Conservation (phyloP, 2,113 vertebrate species). For the Urocynchramus pylzowi region DNA sequence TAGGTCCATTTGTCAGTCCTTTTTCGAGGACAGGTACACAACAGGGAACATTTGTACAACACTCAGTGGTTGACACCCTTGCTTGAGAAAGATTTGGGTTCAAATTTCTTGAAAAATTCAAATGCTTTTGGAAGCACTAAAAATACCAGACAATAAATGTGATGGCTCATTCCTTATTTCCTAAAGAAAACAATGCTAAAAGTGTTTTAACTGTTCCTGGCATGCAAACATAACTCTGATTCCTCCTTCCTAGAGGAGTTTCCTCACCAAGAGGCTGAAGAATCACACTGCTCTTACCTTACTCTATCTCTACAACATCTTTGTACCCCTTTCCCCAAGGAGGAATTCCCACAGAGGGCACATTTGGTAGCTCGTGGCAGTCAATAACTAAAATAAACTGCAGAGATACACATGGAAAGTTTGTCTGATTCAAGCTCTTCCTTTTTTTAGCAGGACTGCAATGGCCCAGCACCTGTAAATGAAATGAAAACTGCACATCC, state of each 20-base stretch:
- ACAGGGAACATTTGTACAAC: no score
- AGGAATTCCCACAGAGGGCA: neutral
- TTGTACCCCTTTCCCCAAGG: neutral
- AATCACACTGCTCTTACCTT: neutral
- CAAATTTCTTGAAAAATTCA: neutral
- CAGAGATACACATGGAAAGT: neutral
- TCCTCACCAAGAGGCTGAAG: neutral
- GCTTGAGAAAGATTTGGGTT: neutral
- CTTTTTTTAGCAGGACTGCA: neutral
- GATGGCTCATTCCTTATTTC: neutral
- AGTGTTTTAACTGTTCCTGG: neutral
- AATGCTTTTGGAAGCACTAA: neutral
- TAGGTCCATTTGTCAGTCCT: neutral
- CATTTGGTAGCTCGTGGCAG: neutral
- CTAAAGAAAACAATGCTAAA: neutral
- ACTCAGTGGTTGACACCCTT: neutral
- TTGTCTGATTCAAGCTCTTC: neutral
- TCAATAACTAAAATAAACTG: neutral
- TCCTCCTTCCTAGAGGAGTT: neutral
- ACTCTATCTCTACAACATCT: no score
- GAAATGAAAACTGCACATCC: neutral
- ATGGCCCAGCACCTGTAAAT: neutral
- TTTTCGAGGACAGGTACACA: neutral
- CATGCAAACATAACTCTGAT: neutral
- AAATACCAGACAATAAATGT: neutral